These are phyloP conservation scores for Terrapene triunguis DNA, from an alignment of 2,113 vertebrate species.

Conservation along the genomic window DNA sequence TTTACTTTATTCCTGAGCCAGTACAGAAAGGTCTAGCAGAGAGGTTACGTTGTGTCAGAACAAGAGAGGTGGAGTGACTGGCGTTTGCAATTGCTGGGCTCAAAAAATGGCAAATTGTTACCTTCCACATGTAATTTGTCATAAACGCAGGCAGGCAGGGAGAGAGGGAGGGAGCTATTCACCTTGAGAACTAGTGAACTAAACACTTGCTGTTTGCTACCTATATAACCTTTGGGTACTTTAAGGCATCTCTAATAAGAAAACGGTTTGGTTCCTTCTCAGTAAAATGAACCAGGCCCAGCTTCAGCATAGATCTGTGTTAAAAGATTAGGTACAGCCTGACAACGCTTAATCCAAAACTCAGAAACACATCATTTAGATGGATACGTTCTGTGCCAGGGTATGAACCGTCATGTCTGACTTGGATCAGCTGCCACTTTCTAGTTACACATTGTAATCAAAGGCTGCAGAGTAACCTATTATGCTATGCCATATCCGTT, in stretches of 20 bases:
- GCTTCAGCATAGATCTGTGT: background rate
- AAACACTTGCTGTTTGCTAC: background rate
- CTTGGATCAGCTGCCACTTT: background rate
- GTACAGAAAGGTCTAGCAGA: background rate
- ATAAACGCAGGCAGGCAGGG: background rate
- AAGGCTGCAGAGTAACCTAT: background rate
- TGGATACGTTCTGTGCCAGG: background rate
- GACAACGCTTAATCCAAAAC: background rate
- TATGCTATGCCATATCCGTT: background rate
- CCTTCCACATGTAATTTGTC: background rate
- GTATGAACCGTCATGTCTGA: background rate
- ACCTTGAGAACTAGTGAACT: background rate
- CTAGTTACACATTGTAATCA: background rate
- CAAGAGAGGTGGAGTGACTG: background rate
- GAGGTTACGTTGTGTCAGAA: background rate
- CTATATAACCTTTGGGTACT: background rate
- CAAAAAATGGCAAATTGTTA: background rate
- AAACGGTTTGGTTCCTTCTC: background rate
- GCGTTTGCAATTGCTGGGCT: background rate
- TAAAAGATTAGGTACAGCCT: background rate
- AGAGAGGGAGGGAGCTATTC: background rate
- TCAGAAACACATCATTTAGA: background rate
- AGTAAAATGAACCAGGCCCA: background rate
- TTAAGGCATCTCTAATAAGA: background rate
- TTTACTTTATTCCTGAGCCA: background rate